Conservation (phyloP, 53 echinoderm and acorn worm genomes). For the Patiria pectinifera region DNA sequence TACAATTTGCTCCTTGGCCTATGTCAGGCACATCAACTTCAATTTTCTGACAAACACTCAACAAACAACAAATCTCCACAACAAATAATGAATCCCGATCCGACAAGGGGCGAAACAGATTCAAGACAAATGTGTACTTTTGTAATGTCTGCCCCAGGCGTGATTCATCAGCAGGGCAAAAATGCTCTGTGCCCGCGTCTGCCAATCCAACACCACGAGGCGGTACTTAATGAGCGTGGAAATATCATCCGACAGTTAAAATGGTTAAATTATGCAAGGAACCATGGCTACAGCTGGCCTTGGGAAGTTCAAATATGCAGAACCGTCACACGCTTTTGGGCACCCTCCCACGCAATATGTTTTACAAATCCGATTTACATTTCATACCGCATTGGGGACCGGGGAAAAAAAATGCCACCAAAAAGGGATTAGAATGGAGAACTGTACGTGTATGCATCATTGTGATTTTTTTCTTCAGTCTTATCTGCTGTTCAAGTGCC, state of each 20-base stretch:
- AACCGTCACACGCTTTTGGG: conserved; percentile 14
- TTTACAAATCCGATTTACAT: not conserved
- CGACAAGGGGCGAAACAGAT: no score
- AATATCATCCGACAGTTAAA: conserved; percentile 2
- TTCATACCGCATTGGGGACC: not conserved
- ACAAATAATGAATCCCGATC: not conserved
- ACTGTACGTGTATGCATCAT: no score
- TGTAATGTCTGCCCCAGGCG: not conserved
- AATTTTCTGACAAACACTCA: not conserved
- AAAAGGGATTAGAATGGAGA: no score
- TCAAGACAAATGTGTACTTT: not conserved
- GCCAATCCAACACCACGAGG: not conserved
- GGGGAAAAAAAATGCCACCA: not conserved
- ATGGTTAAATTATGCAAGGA: conserved; percentile 18
- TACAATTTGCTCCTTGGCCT: no score
- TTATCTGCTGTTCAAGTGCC: no score
- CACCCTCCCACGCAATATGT: not conserved
- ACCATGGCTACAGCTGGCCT: not conserved
- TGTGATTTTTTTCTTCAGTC: no score
- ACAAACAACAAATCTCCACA: not conserved
- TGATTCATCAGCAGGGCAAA: not conserved
- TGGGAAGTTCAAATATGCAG: conserved; percentile 12
- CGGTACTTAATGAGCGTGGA: not conserved
- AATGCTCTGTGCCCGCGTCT: not conserved
- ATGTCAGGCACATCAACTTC: no score